Base-by-base conservation (phyloP, 2,113 vertebrate species). In the Hemiscyllium ocellatum region DNA sequence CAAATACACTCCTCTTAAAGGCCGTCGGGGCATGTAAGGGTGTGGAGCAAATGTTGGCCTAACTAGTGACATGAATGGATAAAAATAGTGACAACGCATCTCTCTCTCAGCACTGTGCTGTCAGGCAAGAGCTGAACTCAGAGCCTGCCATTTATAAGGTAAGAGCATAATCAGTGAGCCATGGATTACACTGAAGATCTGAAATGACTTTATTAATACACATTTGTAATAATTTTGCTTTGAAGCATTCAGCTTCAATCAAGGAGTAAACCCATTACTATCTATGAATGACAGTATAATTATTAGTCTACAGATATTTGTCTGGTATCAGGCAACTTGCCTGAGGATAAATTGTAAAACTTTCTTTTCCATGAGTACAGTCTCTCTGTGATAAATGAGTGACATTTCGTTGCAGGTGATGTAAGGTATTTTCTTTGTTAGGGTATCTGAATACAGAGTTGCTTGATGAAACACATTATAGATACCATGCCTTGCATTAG, bases 211-310 rank as follows among this genome's bases (percentile, higher is more conserved):
- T 37, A 66, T 66, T 65, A 66, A n/a, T 66, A 6, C 29, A n/a
- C 37, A 4, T 37, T 29, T 15, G 17, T 17, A 66, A 37, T 65
- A 91, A 91, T 65, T 61, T 12, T 66, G 56, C 61, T 37, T 66
- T 66, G 29, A 19, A 91, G 56, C 56, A 37, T 91, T 91, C 89
- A 91, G 89, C 89, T 66, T 65, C 56, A 91, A 65, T 91, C 56
- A 65, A 65, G 56, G 29, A 4, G 56, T 33, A 8, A 65, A 91
- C 20, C 12, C 56, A 91, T 33, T 91, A 8, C 56, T 37, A 65
- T 66, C 56, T n/a, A 4, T 65, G 50, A 65, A 91, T 65, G 10
- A 65, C 87, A 91, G 3, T 65, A 33, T 37, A 65, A 91, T 65
- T 91, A 91, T 65, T 91, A 61, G 33, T 91, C 56, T 61, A 22